Conservation (phyloP, 2,797 vertebrate genomes). For the Megalops cyprinoides region DNA sequence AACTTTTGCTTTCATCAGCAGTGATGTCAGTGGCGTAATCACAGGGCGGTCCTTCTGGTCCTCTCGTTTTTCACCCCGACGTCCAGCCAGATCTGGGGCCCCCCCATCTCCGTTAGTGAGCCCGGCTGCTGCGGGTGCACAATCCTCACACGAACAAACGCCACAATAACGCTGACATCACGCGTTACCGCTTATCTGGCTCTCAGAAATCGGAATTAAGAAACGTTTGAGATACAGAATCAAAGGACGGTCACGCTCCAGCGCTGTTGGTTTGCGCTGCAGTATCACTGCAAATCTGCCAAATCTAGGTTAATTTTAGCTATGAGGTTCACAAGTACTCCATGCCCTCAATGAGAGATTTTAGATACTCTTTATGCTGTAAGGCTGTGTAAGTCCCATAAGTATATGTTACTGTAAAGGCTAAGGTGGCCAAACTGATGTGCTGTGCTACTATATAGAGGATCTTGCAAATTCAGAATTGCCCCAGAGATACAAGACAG, state of each 20-base stretch:
- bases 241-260: neutral
- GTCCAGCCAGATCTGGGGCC: neutral
- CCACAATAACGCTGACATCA: conserved; percentile 25
- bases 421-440: conserved; percentile 3
- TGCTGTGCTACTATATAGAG: neutral
- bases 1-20: conserved; percentile 23
- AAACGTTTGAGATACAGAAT: neutral
- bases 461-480: conserved; percentile 4
- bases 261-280: conserved; percentile 7
- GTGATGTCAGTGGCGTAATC: conserved; percentile 7
- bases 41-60: conserved; percentile 4
- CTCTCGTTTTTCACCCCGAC: conserved; percentile 6
- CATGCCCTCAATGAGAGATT: neutral
- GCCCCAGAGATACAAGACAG: neutral
- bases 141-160: conserved; percentile 19
- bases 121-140: conserved; percentile 21
- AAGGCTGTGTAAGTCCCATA: neutral
- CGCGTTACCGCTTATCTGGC: conserved; percentile 27
- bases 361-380: neutral
- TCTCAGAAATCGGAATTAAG: neutral
- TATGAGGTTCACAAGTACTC: conserved; percentile 5
- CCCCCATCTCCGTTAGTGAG: neutral
- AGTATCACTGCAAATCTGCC: conserved; percentile 18
- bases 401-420: neutral
- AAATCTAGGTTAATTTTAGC: conserved; percentile 19